Conservation (phyloP, 2,113 vertebrate genomes). For the Malurus alboscapulatus region DNA sequence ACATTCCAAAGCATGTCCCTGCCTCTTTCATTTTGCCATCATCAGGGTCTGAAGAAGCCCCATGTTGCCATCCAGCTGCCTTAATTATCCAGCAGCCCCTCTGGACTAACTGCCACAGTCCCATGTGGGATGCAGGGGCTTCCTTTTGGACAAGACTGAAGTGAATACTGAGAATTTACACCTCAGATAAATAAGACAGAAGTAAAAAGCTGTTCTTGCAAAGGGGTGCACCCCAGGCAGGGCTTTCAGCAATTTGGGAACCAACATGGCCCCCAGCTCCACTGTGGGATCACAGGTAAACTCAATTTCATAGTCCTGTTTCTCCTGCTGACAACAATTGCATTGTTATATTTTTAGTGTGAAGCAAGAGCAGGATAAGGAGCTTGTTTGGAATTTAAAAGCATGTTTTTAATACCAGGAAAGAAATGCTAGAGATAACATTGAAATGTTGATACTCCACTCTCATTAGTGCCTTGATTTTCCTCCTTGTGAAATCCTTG, state of each 20-base stretch:
- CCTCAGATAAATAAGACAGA: neutral
- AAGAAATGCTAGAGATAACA: neutral
- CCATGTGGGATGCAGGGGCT: neutral
- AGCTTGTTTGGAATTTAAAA: neutral
- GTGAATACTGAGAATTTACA: neutral
- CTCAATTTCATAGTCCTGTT: neutral
- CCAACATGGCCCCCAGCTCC: neutral
- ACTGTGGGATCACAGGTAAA: neutral
- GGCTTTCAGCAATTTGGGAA: neutral
- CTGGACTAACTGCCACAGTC: neutral
- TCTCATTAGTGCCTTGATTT: neutral
- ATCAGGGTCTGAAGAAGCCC: neutral
- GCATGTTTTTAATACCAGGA: neutral
- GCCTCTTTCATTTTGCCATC: neutral
- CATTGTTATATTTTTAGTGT: neutral
- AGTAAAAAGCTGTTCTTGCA: neutral
- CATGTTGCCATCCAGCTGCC: accelerated
- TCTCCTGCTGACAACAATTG: neutral
- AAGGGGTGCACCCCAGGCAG: neutral
- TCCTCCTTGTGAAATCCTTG: neutral
- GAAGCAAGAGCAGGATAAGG: neutral
- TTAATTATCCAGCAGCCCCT: neutral
- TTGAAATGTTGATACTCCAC: neutral
- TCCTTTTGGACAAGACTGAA: neutral
- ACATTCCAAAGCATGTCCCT: accelerated